Conservation (phyloP, 2,888 invertebrate genomes). For the Hoplodrina ambigua region DNA sequence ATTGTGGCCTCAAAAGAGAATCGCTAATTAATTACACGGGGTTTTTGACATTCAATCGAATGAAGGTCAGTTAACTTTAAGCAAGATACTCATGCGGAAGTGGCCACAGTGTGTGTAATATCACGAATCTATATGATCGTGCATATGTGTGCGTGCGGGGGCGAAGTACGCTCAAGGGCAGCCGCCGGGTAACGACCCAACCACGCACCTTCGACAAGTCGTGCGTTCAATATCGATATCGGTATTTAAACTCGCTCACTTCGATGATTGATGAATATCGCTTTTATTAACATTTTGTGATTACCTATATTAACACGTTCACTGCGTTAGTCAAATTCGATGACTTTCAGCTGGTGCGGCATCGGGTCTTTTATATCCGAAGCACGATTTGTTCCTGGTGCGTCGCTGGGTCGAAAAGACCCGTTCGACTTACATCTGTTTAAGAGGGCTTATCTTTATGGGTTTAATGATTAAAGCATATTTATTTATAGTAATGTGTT, state of each 20-base stretch:
- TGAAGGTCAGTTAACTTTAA: constrained; percentile 79
- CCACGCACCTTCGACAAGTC: constrained; percentile 71
- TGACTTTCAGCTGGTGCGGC: no score
- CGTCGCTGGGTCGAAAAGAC: no score
- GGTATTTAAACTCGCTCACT: constrained; percentile 47
- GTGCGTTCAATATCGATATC: constrained; percentile 65
- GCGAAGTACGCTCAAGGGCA: constrained; percentile 88
- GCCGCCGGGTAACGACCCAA: constrained; percentile 83
- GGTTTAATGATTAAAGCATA: no score
- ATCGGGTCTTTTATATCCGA: no score
- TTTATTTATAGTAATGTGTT: no score
- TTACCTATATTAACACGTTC: no score
- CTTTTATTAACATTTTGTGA: constrained; percentile 33
- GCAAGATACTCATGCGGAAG: constrained; percentile 73
- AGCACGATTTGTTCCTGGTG: no score
- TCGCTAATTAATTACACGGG: constrained; percentile 60
- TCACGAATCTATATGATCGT: constrained; percentile 47
- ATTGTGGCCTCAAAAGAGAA: constrained; percentile 54
- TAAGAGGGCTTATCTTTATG: no score
- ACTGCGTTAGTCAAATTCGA: no score
- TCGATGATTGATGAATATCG: constrained; percentile 57
- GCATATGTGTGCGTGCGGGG: constrained; percentile 70
- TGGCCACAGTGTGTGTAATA: constrained; percentile 65
- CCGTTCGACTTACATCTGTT: no score
- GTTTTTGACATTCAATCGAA: constrained; percentile 67